Conservation (phyloP, 2,888 invertebrate genomes). For the Alcis repandata region DNA sequence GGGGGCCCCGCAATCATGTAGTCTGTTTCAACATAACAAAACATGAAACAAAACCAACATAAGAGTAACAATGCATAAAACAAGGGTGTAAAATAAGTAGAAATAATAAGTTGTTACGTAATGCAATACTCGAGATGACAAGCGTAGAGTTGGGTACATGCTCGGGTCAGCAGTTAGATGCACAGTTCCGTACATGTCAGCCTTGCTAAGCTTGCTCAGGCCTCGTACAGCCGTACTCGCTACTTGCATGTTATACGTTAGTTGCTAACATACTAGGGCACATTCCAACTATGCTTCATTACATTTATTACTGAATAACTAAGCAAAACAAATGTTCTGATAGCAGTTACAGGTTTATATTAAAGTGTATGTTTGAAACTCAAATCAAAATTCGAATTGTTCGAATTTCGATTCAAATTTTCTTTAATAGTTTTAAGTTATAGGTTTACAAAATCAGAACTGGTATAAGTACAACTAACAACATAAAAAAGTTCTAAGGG, state of each 20-base stretch:
- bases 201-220: conserved; percentile 77
- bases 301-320: conserved; percentile 45
- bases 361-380: no score
- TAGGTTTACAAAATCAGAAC: conserved; percentile 26
- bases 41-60: conserved; percentile 90
- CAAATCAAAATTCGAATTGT: no score
- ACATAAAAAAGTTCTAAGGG: conserved; percentile 12
- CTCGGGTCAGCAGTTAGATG: conserved; percentile 71
- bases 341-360: not conserved
- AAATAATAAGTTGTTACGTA: conserved; percentile 64
- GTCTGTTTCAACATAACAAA: conserved; percentile 89
- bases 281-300: conserved; percentile 52
- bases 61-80: conserved; percentile 87
- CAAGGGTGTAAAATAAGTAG: conserved; percentile 48
- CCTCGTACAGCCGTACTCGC: conserved; percentile 54
- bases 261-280: conserved; percentile 73
- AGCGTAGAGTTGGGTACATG: conserved; percentile 80
- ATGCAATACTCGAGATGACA: conserved; percentile 61
- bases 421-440: not conserved
- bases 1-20: conserved; percentile 92
- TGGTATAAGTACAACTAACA: conserved; percentile 14
- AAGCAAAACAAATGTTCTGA: conserved; percentile 48
- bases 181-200: conserved; percentile 68
- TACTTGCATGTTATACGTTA: conserved; percentile 60
- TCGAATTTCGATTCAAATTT: no score